Evolutionary conservation across 2,888 invertebrate genomes (phyloP).

Genomic region (Sialis lutaria): DNA sequence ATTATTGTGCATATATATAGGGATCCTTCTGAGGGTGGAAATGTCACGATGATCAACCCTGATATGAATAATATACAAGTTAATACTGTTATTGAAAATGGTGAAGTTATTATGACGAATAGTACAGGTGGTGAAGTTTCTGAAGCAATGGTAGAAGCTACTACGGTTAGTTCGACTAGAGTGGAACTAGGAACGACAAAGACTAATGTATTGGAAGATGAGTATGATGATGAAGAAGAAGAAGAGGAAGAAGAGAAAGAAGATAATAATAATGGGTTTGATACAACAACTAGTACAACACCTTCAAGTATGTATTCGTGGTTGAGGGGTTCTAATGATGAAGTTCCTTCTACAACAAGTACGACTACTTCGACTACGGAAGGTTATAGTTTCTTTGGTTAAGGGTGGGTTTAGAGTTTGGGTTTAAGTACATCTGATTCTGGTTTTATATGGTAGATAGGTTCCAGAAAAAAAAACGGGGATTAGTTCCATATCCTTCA

Average conservation of each 20-base stretch:
- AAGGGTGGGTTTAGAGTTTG: no score
- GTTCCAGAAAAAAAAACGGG: no score
- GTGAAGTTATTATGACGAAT: background rate
- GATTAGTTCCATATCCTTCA: no score
- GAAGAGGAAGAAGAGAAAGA: slow-evolving; percentile 5
- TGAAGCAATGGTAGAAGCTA: background rate
- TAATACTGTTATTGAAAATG: background rate
- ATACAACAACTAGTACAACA: background rate
- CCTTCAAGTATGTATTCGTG: no score
- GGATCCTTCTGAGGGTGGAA: background rate
- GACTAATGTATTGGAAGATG: background rate
- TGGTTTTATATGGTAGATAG: no score
- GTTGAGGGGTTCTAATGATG: no score
- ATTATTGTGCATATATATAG: background rate
- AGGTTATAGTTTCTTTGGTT: no score
- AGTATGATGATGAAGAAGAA: slow-evolving; percentile 6
- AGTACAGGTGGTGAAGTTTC: background rate
- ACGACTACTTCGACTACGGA: no score
- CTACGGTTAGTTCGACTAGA: background rate
- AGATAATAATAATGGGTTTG: background rate
- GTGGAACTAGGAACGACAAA: background rate
- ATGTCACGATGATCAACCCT: background rate
- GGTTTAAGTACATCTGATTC: no score
- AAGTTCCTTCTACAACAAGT: no score
- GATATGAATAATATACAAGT: background rate